Evolutionary conservation across 1,140 invertebrate species (phyloP).

Genomic region (Sitobion miscanthi): DNA sequence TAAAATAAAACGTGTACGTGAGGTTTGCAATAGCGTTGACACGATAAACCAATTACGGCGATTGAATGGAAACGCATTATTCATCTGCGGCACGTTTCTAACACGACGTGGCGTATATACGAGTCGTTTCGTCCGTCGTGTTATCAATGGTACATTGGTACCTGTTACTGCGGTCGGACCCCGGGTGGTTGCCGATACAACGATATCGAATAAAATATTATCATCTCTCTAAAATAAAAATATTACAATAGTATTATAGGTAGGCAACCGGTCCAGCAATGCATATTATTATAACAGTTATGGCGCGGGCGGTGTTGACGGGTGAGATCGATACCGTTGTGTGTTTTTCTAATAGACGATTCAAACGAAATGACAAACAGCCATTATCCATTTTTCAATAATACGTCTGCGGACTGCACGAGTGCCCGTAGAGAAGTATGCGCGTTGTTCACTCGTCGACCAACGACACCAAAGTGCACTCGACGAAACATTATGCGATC

Average conservation of each 20-base stretch:
- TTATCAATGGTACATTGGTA: background rate
- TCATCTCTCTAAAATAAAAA: background rate
- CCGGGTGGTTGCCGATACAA: background rate
- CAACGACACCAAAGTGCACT: no score
- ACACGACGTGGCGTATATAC: slow-evolving; percentile 17
- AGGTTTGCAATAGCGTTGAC: background rate
- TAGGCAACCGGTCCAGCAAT: no score
- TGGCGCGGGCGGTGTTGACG: no score
- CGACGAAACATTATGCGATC: background rate
- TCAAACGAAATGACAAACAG: no score
- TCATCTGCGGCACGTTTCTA: slow-evolving; percentile 18
- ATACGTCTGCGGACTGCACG: no score
- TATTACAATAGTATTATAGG: background rate
- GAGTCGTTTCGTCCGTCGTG: background rate
- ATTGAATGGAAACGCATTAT: slow-evolving; percentile 25
- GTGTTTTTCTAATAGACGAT: no score
- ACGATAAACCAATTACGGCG: slow-evolving; percentile 11
- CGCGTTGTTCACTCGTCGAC: no score
- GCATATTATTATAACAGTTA: no score
- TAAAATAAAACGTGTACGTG: background rate
- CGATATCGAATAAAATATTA: background rate
- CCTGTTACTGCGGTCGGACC: background rate
- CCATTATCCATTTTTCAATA: no score
- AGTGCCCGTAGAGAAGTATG: no score
- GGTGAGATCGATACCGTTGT: no score